Evolutionary conservation across 2,797 vertebrate genomes (phyloP), one percentile per base, ranked within the genome.

Genomic region (Rhinichthys osculus): DNA sequence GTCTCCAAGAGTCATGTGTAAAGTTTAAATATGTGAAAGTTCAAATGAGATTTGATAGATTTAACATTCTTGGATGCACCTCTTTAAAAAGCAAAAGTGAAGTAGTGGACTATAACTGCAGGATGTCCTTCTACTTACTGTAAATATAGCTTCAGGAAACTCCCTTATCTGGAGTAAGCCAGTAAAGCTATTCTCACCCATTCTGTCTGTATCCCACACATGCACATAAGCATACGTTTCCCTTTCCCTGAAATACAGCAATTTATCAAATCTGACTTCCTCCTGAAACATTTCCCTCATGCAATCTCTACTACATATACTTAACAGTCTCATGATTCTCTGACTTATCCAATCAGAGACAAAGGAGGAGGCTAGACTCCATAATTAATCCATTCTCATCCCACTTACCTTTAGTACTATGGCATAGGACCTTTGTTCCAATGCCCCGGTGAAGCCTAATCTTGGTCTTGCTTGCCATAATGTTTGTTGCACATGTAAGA

Each of bases 381-480:
- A 40, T 81, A 30, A 52, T 71, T 81, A 54, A 69, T 85, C 78
- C 38, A 66, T 50, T 71, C 54, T 88, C 54, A n/a, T 59, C 64
- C 82, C 78, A 27, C 13, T 72, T 70, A 16, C 30, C 27, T 82
- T 64, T 17, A n/a, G 67, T 73, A n/a, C 13, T 23, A 40, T 27
- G 33, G 33, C 35, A 62, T 82, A 42, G 52, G 71, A 88, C 70
- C 70, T 88, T 86, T 79, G 40, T 59, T 74, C 73, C 80, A 85
- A 38, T 80, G 82, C 30, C 52, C 76, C 35, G 77, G 62, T 83
- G 52, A 82, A 83, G 81, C n/a, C 17, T 82, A 77, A 83, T 86
- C 77, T 42, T 30, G 16, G 42, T 83, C 71, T 72, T 47, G 38
- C 62, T 78, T 3, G 3, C 66, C 44, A 50, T n/a, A 67, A 71